Evolutionary conservation across 2,797 vertebrate species (phyloP).

Genomic region (Pelodytes ibericus): DNA sequence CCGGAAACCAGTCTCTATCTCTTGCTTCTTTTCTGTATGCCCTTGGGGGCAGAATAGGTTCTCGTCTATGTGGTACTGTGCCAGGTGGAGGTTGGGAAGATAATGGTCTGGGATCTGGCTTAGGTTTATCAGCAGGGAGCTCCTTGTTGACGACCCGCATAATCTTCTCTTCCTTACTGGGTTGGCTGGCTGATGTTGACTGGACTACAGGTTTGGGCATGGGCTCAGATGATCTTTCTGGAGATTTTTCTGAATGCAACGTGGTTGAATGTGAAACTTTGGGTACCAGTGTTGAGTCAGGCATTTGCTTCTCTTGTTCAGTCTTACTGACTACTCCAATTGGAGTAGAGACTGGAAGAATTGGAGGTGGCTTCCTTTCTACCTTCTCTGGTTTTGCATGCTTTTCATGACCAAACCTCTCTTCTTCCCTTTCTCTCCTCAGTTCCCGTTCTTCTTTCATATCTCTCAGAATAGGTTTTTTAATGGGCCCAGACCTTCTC

Average conservation of each 20-base stretch:
- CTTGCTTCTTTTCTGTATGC: slow-evolving; percentile 88
- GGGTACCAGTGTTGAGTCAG: slow-evolving; percentile 43
- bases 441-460: slow-evolving; percentile 98
- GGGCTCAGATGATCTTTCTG: slow-evolving; percentile 58
- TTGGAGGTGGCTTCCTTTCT: slow-evolving; percentile 75
- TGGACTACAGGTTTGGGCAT: slow-evolving; percentile 60
- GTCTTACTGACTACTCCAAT: slow-evolving; percentile 69
- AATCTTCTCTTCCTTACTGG: slow-evolving; percentile 81
- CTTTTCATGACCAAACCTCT: slow-evolving; percentile 68
- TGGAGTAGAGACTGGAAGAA: slow-evolving; percentile 59
- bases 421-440: slow-evolving; percentile 90
- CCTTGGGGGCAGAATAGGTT: slow-evolving; percentile 83
- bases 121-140: slow-evolving; percentile 76
- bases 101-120: slow-evolving; percentile 74
- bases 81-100: slow-evolving; percentile 6
- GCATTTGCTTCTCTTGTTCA: slow-evolving; percentile 70
- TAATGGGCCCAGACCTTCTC: slow-evolving; percentile 94
- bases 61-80: slow-evolving; percentile 73
- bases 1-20: slow-evolving; percentile 89
- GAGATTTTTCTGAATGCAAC: slow-evolving; percentile 54
- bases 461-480: slow-evolving; percentile 94
- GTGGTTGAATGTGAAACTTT: slow-evolving; percentile 64
- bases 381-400: slow-evolving; percentile 70
- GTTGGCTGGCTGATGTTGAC: slow-evolving; percentile 27
- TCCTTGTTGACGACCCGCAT: slow-evolving; percentile 77